Conservation (phyloP, 2,113 vertebrate species). For the Heteronetta atricapilla region DNA sequence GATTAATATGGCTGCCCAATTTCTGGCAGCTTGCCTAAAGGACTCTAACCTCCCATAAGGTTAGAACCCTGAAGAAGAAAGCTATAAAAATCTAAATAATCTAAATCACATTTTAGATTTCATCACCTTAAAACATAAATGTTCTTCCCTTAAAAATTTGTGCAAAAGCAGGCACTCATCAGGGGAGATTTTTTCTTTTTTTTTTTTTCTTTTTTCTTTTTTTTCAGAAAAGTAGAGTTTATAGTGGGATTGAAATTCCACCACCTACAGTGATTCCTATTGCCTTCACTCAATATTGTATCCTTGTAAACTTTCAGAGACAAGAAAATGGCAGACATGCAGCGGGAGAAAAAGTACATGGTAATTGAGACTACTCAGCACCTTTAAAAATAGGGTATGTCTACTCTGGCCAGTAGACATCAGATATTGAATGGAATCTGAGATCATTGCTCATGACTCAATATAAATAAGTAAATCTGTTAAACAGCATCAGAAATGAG, state of each 20-base stretch:
- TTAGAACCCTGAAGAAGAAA: not conserved
- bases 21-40: not conserved
- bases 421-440: not conserved
- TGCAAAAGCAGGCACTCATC: not conserved
- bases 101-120: not conserved
- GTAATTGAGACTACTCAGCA: not conserved
- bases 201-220: not conserved
- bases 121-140: not conserved
- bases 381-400: not conserved
- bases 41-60: not conserved
- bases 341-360: not conserved
- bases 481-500: not conserved
- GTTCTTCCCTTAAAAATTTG: not conserved
- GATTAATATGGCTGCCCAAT: not conserved
- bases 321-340: not conserved
- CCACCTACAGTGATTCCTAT: not conserved
- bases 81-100: not conserved
- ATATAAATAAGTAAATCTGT: not conserved
- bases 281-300: not conserved
- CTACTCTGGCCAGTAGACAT: not conserved
- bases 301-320: not conserved
- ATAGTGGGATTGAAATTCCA: not conserved
- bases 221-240: not conserved
- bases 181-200: too few species aligned
- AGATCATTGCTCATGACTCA: not conserved